A percentile compares a stretch with the other conserved stretches of the same genome.
Conservation (phyloP, 2,888 invertebrate species). For the Conops quadrifasciatus region DNA sequence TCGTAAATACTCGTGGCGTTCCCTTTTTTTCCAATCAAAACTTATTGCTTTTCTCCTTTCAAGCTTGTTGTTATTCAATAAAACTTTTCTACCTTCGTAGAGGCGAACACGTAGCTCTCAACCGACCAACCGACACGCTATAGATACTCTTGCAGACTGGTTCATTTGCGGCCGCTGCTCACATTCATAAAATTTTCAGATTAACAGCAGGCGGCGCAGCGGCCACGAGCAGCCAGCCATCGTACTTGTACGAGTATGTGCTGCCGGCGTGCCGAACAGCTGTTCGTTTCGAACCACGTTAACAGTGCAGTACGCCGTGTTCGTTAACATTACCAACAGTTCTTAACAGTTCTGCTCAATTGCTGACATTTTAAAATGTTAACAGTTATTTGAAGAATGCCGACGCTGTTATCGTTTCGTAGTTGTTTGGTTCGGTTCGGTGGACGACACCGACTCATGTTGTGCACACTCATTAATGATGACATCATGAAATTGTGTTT, state of each 20-base stretch:
- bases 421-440: no score
- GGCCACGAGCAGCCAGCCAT: neutral
- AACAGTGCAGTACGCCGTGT: neutral
- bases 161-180: slow-evolving; percentile 21
- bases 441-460: neutral
- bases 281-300: slow-evolving; percentile 27
- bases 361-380: neutral
- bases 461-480: slow-evolving; percentile 12
- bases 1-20: no score
- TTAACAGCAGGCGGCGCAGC: slow-evolving; percentile 20
- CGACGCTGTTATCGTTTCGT: neutral
- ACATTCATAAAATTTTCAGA: slow-evolving; percentile 36
- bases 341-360: no score
- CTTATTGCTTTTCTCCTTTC: neutral
- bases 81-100: neutral
- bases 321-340: neutral
- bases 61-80: neutral
- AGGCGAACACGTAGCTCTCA: neutral
- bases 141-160: slow-evolving; percentile 55
- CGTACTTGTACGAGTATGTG: neutral
- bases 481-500: slow-evolving; percentile 18
- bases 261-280: slow-evolving; percentile 27
- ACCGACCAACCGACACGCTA: slow-evolving; percentile 49
- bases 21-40: neutral
- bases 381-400: slow-evolving; percentile 4